A percentile compares a stretch with the other conserved stretches of the same genome.
Conservation (phyloP, 2,888 invertebrate species). For the Cordilura impudica region DNA sequence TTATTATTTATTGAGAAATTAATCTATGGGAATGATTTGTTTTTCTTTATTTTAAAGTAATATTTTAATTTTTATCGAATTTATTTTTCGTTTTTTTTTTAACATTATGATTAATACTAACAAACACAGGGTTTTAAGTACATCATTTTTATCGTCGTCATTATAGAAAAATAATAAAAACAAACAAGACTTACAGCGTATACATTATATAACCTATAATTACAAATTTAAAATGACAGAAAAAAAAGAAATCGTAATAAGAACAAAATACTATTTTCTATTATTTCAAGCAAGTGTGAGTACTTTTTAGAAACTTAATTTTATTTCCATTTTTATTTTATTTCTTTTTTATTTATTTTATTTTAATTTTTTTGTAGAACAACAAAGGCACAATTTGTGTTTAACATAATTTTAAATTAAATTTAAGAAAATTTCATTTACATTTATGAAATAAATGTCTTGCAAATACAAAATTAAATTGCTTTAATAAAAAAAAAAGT, state of each 20-base stretch:
- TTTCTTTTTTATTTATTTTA: too few species aligned
- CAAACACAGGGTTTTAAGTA: conserved; percentile 63
- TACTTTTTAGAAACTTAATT: not conserved
- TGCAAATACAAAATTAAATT: too few species aligned
- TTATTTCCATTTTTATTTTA: not conserved
- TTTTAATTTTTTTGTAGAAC: not conserved
- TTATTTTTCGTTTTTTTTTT: not conserved
- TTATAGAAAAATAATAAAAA: conserved; percentile 32
- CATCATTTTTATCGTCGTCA: conserved; percentile 50
- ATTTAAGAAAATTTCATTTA: not conserved
- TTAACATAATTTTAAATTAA: not conserved
- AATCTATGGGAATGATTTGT: conserved; percentile 10
- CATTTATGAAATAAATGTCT: too few species aligned
- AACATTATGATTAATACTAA: conserved; percentile 64
- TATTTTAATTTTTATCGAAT: conserved; percentile 37
- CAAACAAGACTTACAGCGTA: conserved; percentile 14
- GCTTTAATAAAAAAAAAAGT: too few species aligned
- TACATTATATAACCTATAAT: not conserved
- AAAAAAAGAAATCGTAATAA: not conserved
- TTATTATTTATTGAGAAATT: not conserved
- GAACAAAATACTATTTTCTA: not conserved
- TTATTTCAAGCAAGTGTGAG: not conserved
- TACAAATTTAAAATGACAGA: not conserved
- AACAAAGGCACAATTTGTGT: not conserved
- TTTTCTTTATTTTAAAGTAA: conserved; percentile 24